Evolutionary conservation across 2,888 invertebrate species (phyloP), one percentile per base, ranked within the genome.

Genomic region (Drosophila anceps): DNA sequence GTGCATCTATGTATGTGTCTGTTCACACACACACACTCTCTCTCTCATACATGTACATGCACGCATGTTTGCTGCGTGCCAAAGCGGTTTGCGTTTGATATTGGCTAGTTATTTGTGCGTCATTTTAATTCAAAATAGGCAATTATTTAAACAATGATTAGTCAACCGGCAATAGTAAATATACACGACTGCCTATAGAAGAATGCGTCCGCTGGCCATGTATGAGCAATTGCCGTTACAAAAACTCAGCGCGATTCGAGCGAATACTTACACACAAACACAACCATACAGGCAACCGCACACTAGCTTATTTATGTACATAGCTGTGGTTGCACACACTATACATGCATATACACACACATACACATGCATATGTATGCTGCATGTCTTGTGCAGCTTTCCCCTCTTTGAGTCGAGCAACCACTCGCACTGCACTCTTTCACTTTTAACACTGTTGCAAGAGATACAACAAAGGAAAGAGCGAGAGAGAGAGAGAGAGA

Each of bases 131-230:
- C 68, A 63, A 83, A 88, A 88, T 88, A 85, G 88, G 77, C 77
- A 82, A 88, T 85, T 88, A 69, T 88, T 83, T 74, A 72, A 82
- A 82, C 74, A 69, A 70, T 69, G 79, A 82, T 82, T 85, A 88
- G 85, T 83, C 88, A 88, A 85, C 66, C 80, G 77, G 71, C 61
- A 79, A 79, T 55, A 73, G 59, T 64, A 79, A 72, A 79, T 73
- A 84, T 13, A 69, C 73, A 76, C 69, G 68, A 75, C 75, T 76
- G 71, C 27, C 48, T 7, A 51, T 63, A 65, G 67, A 78, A 68
- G 73, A 78, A 81, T 77, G 77, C 65, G 73, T 57, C 63, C 78
- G 68, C 70, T 72, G 48, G 24, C 87, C 76, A 78, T 84, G 58
- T 87, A 72, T 82, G 76, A 68, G 66, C 84, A 74, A 72, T 79